phyloP scores from a whole-genome alignment of 2,888 invertebrate species.

The Volucella zonaria region DNA sequence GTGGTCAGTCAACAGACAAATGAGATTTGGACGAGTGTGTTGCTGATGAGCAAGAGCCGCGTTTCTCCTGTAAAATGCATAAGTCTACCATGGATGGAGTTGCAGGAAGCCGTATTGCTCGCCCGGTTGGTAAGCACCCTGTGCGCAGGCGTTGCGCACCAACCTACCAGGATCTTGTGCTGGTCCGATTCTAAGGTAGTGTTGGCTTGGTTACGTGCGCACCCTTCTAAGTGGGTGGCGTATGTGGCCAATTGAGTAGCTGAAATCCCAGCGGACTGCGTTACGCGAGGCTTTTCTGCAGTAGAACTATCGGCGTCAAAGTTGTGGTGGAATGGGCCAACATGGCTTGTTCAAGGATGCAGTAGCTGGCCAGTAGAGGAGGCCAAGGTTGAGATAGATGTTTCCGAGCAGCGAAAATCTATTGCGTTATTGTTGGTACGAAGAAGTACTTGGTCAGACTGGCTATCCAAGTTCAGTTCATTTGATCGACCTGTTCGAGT shows the following conservation, averaged over 20 bases:
- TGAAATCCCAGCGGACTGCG: constrained; percentile 10
- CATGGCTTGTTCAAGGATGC: not conserved
- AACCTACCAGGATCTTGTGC: constrained; percentile 13
- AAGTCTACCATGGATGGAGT: constrained; percentile 20
- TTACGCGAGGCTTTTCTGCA: constrained; percentile 2
- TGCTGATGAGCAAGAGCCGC: constrained; percentile 5
- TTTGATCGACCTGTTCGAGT: too few species aligned
- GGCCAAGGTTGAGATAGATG: not conserved
- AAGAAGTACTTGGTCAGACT: constrained; percentile 15
- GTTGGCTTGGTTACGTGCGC: constrained; percentile 5
- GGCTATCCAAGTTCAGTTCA: too few species aligned
- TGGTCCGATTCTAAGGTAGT: constrained; percentile 21
- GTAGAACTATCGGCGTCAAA: constrained; percentile 2
- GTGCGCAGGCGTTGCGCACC: not conserved
- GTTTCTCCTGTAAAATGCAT: constrained; percentile 25
- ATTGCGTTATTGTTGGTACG: not conserved
- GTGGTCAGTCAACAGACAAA: not conserved
- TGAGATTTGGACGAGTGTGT: not conserved
- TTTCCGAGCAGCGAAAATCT: too few species aligned
- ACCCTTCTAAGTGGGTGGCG: constrained; percentile 13
- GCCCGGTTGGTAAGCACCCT: not conserved
- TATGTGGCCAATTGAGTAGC: constrained; percentile 17
- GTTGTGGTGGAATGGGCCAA: constrained; percentile 4
- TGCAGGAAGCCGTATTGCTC: not conserved
- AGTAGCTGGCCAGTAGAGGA: not conserved